Base-by-base conservation (phyloP, 2,113 vertebrate species). In the Eidolon helvum region DNA sequence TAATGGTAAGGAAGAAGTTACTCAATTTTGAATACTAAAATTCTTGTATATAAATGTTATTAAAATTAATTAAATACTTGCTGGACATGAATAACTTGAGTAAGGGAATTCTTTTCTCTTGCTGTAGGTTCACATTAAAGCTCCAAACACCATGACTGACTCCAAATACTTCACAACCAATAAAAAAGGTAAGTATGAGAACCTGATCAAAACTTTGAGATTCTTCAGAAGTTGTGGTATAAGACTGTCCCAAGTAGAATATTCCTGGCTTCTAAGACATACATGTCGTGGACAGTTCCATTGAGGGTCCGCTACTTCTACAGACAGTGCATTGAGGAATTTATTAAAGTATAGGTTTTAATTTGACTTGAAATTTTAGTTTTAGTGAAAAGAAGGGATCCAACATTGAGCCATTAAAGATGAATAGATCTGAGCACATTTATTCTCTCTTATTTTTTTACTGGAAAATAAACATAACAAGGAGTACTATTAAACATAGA, bases 101-200 rank as follows among this genome's bases (percentile, higher is more conserved):
- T 97, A 87, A 97, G 91, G 43, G 40, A 87, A 30, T 92, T 93
- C 8, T 91, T 86, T 95, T 92, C 66, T 97, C 48, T 96, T 77
- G 16, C 9, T 87, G 2, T 94, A 99, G 98, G 98, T 98, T 83
- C 98, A 98, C 97, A 87, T 86, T 98, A 85, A 99, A 98, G 98
- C 98, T 45, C 97, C 92, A 94, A 78, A 78, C 98, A 98, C 96
- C 98, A 99, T 99, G 99, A 99, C 99, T 33, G 99, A 99, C 98
- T 99, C 99, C 97, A 99, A 99, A 98, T 99, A 99, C 98, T 99
- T 99, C 97, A 99, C 99, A 53, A 99, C 99, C 78, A 99, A 99
- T 98, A 99, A 99, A 98, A 99, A 99, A 99, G 99, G 99, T 99
- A 91, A 98, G 99, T 94, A 30, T 61, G 63, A 85, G 21, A 94